Percentiles rank a stretch among this genome's conserved stretches.
Evolutionary conservation across 2,797 vertebrate species (phyloP).

Genomic region (Rhabdomys pumilio): DNA sequence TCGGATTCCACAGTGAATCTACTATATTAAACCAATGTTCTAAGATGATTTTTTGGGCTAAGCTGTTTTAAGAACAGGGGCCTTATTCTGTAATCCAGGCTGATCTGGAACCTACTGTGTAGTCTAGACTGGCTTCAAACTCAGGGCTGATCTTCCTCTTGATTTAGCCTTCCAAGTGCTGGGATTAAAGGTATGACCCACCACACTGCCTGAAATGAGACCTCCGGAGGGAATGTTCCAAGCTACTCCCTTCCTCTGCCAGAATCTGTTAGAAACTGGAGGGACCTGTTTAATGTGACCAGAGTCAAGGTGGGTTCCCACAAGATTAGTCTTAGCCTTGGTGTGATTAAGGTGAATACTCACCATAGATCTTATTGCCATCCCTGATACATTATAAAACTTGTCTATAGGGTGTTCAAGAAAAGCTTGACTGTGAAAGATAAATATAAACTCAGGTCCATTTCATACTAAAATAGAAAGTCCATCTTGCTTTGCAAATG

Average conservation of each 20-base stretch:
- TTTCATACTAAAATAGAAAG: conserved; percentile 62
- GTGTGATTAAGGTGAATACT: conserved; percentile 23
- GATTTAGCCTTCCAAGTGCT: neutral
- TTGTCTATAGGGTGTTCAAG: conserved; percentile 53
- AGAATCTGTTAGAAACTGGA: conserved; percentile 54
- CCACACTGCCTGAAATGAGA: conserved; percentile 5
- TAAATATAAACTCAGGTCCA: conserved; percentile 10
- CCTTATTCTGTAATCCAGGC: conserved; percentile 6
- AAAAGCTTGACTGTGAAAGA: conserved; percentile 43
- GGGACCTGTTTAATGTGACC: neutral
- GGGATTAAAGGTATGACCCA: neutral
- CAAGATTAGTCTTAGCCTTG: conserved; percentile 2
- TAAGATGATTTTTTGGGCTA: conserved; percentile 2
- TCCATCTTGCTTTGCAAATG: conserved; percentile 34
- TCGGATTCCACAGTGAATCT: neutral
- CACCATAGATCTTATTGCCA: conserved; percentile 26
- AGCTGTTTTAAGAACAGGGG: neutral
- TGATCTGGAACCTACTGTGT: neutral
- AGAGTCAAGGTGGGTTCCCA: conserved; percentile 50
- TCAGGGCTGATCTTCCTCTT: neutral
- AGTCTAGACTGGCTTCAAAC: neutral
- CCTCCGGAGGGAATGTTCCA: conserved; percentile 62
- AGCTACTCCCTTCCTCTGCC: conserved; percentile 37
- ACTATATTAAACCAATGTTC: conserved; percentile 64
- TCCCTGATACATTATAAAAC: conserved; percentile 60